Evolutionary conservation across 2,888 invertebrate species (phyloP), one percentile per base, ranked within the genome.

Genomic region (Caenorhabditis wallacei): DNA sequence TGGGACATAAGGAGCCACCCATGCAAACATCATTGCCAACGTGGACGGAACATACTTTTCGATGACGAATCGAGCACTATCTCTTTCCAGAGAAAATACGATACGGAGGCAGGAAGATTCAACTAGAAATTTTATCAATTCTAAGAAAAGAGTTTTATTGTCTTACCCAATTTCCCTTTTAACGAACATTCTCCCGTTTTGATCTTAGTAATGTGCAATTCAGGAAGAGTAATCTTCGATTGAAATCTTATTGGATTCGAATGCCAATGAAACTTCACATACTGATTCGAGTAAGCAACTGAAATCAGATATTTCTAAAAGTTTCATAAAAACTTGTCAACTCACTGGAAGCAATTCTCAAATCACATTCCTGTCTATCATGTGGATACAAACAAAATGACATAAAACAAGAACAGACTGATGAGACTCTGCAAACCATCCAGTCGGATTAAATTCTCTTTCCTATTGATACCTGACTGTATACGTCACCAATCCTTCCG

Each of bases 301-400:
- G 85, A 35, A 90, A 80, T 11, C 26, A 8, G 10, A 54, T n/a
- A 20, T 11, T 30, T 46, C 16, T 10, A 13, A 24, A 24, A 53
- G 18, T 20, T 48, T 20, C 4, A 22, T 22, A 24, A 22, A 10
- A 48, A n/a, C 1, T 54, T 22, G 20, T n/a, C 22, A 20, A 71
- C 85, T 81, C 37, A 90, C 90, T 90, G 24, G 90, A 90, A 78
- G 89, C 89, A 40, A 89, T 78, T 40, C 61, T 78, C 46, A 91
- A 70, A 74, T 91, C 89, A 53, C 91, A 91, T 40, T 80, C 69
- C 76, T 91, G 91, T 66, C 84, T 75, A 59, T 91, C 91, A 75
- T 91, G 91, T 4, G 91, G 91, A 76, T 88, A 90, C 20, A 89
- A 80, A 79, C 91, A 91, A 76, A 91, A 91, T 54, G 88, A 88